Conservation (phyloP, 2,888 invertebrate species). For the Ectemnius cavifrons region DNA sequence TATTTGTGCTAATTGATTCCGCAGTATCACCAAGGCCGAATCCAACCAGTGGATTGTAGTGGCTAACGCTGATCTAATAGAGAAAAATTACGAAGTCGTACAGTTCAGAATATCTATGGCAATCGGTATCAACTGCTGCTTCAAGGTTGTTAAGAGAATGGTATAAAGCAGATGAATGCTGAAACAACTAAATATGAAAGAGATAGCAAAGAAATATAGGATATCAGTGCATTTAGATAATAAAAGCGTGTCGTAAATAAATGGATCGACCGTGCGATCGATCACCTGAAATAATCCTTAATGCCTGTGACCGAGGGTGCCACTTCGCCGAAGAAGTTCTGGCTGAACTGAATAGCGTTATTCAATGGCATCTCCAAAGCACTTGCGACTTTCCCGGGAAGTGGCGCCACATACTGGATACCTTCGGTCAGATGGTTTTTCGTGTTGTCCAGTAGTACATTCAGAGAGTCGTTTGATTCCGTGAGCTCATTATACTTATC, state of each 20-base stretch:
- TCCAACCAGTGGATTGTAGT: background rate
- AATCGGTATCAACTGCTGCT: too few relatives aligned
- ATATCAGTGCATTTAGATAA: too few relatives aligned
- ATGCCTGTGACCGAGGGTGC: constrained; percentile 33
- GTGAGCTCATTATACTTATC: constrained; percentile 59
- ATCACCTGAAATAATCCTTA: constrained; percentile 62
- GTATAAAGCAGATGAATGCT: too few relatives aligned
- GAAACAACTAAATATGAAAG: too few relatives aligned
- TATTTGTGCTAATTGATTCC: background rate
- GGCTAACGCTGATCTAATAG: background rate
- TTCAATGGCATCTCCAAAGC: constrained; percentile 75
- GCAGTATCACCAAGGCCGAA: background rate
- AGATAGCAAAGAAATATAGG: too few relatives aligned
- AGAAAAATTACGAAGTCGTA: background rate
- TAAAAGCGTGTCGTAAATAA: constrained; percentile 1
- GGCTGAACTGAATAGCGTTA: constrained; percentile 29
- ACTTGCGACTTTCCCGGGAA: constrained; percentile 64
- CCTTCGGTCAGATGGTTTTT: constrained; percentile 59
- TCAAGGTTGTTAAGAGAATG: too few relatives aligned
- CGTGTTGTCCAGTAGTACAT: constrained; percentile 54
- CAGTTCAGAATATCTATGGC: too few relatives aligned
- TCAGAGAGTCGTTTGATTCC: constrained; percentile 58
- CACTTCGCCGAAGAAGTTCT: too few relatives aligned
- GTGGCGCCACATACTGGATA: constrained; percentile 55
- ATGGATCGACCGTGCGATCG: background rate